phyloP scores from a whole-genome alignment of 2,888 invertebrate genomes.

The Microplitis deprimator region DNA sequence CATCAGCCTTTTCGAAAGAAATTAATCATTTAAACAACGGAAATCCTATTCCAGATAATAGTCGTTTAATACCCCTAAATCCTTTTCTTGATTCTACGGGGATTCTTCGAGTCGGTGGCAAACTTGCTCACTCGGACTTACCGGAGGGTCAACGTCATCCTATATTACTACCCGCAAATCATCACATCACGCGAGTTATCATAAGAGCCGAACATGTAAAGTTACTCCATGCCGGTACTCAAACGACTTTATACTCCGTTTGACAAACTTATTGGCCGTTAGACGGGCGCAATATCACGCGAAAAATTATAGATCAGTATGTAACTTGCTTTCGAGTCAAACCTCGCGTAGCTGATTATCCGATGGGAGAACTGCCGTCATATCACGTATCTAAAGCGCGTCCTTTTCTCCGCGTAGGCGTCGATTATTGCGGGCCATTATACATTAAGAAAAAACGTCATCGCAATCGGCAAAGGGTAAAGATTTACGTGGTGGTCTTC shows the following conservation, averaged over 20 bases:
- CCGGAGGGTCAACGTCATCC: constrained; percentile 46
- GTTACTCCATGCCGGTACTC: constrained; percentile 49
- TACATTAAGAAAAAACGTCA: background rate
- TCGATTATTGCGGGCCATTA: background rate
- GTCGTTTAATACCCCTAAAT: constrained; percentile 43
- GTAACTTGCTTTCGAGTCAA: background rate
- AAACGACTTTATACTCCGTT: constrained; percentile 41
- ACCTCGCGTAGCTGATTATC: background rate
- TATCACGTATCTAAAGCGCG: background rate
- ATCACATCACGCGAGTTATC: constrained; percentile 50
- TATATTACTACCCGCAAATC: constrained; percentile 50
- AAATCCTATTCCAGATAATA: constrained; percentile 33
- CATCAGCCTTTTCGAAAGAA: background rate
- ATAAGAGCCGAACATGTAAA: constrained; percentile 45
- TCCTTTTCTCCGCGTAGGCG: background rate
- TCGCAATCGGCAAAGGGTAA: background rate
- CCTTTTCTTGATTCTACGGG: constrained; percentile 25
- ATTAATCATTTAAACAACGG: background rate
- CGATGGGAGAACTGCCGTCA: background rate
- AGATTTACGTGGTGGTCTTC: background rate
- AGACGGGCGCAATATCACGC: constrained; percentile 45
- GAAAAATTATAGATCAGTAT: constrained; percentile 40
- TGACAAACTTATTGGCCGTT: constrained; percentile 45
- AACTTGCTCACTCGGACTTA: constrained; percentile 47
- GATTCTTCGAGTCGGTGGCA: constrained; percentile 51